Percentiles rank a stretch among this genome's conserved stretches.
Evolutionary conservation across 2,888 invertebrate species (phyloP).

Genomic region (Hedychridium roseum): DNA sequence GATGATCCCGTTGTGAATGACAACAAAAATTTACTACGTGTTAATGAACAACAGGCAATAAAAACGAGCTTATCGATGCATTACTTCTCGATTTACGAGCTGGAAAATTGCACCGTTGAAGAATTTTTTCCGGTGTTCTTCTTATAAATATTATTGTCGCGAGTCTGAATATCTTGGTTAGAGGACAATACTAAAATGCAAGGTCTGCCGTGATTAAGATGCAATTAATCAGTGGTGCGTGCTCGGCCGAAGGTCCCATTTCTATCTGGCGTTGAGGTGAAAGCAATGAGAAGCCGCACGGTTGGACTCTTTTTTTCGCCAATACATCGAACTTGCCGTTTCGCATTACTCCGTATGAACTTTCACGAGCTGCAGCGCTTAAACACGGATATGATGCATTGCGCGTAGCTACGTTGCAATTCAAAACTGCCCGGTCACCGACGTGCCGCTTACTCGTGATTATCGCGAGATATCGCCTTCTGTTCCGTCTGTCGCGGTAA

Average conservation of each 20-base stretch:
- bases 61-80: no score
- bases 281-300: slow-evolving; percentile 29
- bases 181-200: slow-evolving; percentile 9
- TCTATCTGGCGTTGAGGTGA: slow-evolving; percentile 26
- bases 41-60: no score
- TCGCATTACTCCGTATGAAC: slow-evolving; percentile 23
- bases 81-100: no score
- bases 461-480: no score
- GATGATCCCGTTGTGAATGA: no score
- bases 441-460: background rate
- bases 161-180: slow-evolving; percentile 23
- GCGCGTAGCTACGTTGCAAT: no score
- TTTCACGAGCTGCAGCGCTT: slow-evolving; percentile 21
- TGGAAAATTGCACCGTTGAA: no score
- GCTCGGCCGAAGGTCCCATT: slow-evolving; percentile 17
- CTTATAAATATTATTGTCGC: no score
- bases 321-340: slow-evolving; percentile 13
- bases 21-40: no score
- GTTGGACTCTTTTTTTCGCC: slow-evolving; percentile 9
- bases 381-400: background rate
- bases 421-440: background rate
- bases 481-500: no score
- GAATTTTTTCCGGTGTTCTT: no score
- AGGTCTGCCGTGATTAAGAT: slow-evolving; percentile 24
- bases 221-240: slow-evolving; percentile 27